Evolutionary conservation across 2,113 vertebrate genomes (phyloP).

Genomic region (Myiopsitta monachus): DNA sequence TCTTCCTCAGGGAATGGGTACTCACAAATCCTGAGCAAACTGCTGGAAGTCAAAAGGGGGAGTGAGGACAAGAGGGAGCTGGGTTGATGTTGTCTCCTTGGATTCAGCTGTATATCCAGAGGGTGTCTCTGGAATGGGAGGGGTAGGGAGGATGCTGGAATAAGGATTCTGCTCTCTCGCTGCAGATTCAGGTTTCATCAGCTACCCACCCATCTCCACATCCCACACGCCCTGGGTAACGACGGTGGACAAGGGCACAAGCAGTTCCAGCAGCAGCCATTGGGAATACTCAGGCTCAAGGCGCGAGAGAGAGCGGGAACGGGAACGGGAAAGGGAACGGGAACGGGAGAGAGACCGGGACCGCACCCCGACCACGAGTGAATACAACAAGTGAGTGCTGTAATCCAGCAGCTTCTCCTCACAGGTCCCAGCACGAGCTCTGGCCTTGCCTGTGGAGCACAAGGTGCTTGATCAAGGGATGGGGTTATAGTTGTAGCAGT

Average conservation of each 20-base stretch:
- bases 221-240: slow-evolving; percentile 71
- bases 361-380: slow-evolving; percentile 60
- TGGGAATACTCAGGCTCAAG: slow-evolving; percentile 70
- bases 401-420: neutral
- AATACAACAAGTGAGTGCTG: slow-evolving; percentile 70
- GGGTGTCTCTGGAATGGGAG: neutral
- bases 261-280: slow-evolving; percentile 54
- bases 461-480: neutral
- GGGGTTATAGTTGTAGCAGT: accelerated
- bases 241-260: slow-evolving; percentile 61
- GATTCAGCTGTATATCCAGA: neutral
- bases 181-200: slow-evolving; percentile 74
- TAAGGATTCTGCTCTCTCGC: neutral
- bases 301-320: slow-evolving; percentile 60
- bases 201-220: slow-evolving; percentile 69
- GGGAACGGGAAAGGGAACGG: neutral
- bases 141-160: neutral
- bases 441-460: neutral
- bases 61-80: neutral
- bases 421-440: neutral
- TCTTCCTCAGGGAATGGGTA: neutral
- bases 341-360: slow-evolving; percentile 17
- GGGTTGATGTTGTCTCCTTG: neutral
- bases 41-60: neutral
- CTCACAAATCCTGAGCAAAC: neutral